These are phyloP conservation scores for Grallaria varia DNA, from an alignment of 2,113 vertebrate genomes.

Conservation along the genomic window DNA sequence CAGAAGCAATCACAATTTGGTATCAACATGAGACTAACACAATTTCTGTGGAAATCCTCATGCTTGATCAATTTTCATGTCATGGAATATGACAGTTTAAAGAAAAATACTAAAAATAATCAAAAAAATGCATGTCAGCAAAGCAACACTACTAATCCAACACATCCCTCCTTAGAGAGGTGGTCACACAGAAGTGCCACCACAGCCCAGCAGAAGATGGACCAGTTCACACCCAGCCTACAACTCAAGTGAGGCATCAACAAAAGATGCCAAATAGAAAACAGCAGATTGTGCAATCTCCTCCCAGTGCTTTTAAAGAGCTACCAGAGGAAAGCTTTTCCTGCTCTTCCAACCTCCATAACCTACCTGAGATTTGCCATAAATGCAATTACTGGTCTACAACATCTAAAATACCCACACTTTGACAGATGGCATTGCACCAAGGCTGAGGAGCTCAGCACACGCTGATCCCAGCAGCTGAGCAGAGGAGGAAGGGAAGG, in stretches of 20 bases:
- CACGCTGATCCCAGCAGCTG: neutral
- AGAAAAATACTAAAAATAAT: neutral
- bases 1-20: neutral
- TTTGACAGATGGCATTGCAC: neutral
- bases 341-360: neutral
- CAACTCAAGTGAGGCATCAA: neutral
- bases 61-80: neutral
- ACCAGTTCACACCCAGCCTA: neutral
- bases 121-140: neutral
- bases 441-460: neutral
- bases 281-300: neutral
- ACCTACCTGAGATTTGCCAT: neutral
- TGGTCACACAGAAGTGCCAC: neutral
- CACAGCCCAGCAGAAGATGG: neutral
- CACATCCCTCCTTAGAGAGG: neutral
- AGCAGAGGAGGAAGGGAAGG: neutral
- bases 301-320: neutral
- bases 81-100: neutral
- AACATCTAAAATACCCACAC: neutral
- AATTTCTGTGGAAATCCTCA: neutral
- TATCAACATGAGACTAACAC: neutral
- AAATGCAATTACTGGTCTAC: neutral
- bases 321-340: neutral
- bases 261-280: neutral
- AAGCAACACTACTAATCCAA: neutral